These are phyloP conservation scores for Gymnobelideus leadbeateri DNA, from an alignment of 2,113 vertebrate species.

Conservation along the genomic window DNA sequence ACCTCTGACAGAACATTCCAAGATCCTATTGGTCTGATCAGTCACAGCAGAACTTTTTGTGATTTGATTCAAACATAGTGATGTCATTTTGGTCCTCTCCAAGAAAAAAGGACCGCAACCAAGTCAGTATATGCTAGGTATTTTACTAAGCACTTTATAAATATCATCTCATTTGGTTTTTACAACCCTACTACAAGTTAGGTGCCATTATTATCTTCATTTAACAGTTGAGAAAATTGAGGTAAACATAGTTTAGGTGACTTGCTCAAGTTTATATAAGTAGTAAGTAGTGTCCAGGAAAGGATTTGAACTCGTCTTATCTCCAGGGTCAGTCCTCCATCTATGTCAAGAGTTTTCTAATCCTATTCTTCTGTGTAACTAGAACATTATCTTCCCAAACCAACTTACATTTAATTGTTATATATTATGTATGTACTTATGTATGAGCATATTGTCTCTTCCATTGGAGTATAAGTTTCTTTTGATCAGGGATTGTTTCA, in stretches of 20 bases:
- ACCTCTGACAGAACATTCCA: too few relatives aligned
- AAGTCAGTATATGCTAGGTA: not conserved
- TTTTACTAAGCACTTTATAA: not conserved
- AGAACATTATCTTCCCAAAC: not conserved
- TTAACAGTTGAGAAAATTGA: not conserved
- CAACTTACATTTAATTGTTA: too few relatives aligned
- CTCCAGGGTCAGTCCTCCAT: not conserved
- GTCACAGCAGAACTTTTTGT: too few relatives aligned
- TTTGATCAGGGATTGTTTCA: not conserved
- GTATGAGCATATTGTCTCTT: not conserved
- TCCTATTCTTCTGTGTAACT: not conserved
- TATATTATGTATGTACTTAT: not conserved
- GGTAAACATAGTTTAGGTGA: not conserved
- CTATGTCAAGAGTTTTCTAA: not conserved
- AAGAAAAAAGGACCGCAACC: too few relatives aligned
- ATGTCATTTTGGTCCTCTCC: too few relatives aligned
- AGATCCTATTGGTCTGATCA: too few relatives aligned
- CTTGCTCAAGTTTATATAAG: not conserved
- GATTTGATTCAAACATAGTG: too few relatives aligned
- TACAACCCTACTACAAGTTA: not conserved
- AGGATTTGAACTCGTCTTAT: not conserved
- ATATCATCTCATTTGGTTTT: not conserved
- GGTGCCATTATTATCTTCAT: too few relatives aligned
- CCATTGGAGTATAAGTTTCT: not conserved
- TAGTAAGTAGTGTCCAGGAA: not conserved